These are phyloP conservation scores for Achatina immaculata DNA, from an alignment of 1,140 invertebrate species.

Conservation along the genomic window DNA sequence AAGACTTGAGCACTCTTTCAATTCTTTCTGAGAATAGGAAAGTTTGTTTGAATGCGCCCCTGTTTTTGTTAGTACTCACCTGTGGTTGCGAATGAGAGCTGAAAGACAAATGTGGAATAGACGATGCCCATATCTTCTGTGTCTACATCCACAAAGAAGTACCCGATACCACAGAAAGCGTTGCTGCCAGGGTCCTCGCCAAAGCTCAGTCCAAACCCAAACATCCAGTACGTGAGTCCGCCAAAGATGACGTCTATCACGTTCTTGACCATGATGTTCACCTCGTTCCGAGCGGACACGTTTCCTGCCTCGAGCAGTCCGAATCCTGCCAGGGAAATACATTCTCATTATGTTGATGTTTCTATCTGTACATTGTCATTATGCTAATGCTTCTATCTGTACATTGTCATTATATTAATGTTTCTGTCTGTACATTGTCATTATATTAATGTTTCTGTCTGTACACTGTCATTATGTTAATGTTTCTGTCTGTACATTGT, in stretches of 20 bases:
- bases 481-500: too few species aligned
- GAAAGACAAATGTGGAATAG: constrained; percentile 62
- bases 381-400: too few species aligned
- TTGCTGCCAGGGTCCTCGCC: constrained; percentile 79
- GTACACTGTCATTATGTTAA: too few species aligned
- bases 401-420: too few species aligned
- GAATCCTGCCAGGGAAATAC: constrained; percentile 73
- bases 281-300: constrained; percentile 75
- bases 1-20: too few species aligned
- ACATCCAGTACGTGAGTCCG: constrained; percentile 93
- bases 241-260: constrained; percentile 84
- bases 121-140: constrained; percentile 66
- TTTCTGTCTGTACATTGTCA: too few species aligned
- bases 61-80: too few species aligned
- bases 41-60: too few species aligned
- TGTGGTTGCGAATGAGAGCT: constrained; percentile 67
- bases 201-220: constrained; percentile 93
- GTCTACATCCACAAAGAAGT: constrained; percentile 72
- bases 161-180: constrained; percentile 78
- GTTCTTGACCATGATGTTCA: constrained; percentile 77
- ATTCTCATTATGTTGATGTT: too few species aligned
- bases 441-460: too few species aligned
- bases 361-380: too few species aligned
- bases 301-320: constrained; percentile 76
- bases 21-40: too few species aligned